These are phyloP conservation scores for Thysanoteuthis rhombus DNA, from an alignment of 2,888 invertebrate genomes.

Conservation along the genomic window DNA sequence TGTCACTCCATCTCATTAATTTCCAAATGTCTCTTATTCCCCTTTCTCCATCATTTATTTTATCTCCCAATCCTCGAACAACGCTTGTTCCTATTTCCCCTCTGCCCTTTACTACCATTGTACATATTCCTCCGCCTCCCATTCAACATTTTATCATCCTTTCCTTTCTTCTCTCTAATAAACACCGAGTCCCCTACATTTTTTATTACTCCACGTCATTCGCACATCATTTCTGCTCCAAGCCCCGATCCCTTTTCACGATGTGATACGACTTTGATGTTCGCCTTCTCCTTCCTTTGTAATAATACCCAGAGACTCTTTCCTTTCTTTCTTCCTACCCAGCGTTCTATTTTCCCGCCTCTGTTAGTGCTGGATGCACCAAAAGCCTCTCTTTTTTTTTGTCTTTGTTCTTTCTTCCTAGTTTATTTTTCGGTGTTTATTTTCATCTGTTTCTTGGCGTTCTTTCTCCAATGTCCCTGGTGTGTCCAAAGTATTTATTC, in stretches of 20 bases:
- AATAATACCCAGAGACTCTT: neutral
- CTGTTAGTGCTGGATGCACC: too few species aligned
- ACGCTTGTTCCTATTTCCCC: too few species aligned
- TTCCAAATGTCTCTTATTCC: too few species aligned
- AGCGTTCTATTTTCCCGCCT: neutral
- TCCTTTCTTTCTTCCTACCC: neutral
- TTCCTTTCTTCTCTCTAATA: too few species aligned
- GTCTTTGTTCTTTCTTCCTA: neutral
- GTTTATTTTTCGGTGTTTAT: neutral
- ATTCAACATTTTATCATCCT: neutral
- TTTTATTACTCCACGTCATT: neutral
- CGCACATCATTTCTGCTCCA: neutral
- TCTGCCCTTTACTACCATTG: too few species aligned
- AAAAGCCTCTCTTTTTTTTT: neutral
- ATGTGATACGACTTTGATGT: conserved; percentile 12
- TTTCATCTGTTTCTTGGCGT: neutral
- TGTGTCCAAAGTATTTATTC: neutral
- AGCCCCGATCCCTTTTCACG: neutral
- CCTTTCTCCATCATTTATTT: too few species aligned
- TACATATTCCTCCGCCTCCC: neutral
- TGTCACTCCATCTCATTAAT: too few species aligned
- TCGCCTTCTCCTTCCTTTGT: neutral
- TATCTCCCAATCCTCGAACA: too few species aligned
- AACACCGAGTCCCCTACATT: neutral
- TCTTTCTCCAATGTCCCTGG: neutral